Evolutionary conservation across 2,797 vertebrate species (phyloP).

Genomic region (Taenioides sp.): DNA sequence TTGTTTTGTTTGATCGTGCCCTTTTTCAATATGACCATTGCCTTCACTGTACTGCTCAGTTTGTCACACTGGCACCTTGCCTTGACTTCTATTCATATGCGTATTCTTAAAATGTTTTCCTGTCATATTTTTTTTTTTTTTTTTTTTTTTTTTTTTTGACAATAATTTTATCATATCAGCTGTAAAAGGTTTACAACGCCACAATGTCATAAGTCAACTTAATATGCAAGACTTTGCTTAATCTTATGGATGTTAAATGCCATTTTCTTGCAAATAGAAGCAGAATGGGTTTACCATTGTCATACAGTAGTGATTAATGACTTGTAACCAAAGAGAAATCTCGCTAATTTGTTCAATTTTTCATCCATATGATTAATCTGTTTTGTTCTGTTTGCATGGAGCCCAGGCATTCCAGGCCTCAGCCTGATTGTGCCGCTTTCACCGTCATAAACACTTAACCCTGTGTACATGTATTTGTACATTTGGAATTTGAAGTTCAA

Average conservation of each 20-base stretch:
- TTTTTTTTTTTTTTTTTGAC: conserved; percentile 7
- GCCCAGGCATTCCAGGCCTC: conserved; percentile 68
- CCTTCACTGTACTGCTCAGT: conserved; percentile 66
- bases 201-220: conserved; percentile 30
- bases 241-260: conserved; percentile 50
- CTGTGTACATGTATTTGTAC: not conserved
- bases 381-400: conserved; percentile 41
- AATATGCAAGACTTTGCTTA: conserved; percentile 56
- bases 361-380: conserved; percentile 60
- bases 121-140: conserved; percentile 50
- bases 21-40: conserved; percentile 57
- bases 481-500: not conserved
- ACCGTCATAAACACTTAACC: not conserved
- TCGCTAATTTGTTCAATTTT: conserved; percentile 39
- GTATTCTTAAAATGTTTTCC: conserved; percentile 61
- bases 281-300: conserved; percentile 55
- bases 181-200: conserved; percentile 40
- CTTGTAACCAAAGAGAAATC: conserved; percentile 77
- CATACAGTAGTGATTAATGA: conserved; percentile 47
- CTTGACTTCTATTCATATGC: conserved; percentile 60
- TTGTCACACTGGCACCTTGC: conserved; percentile 59
- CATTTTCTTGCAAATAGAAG: conserved; percentile 37
- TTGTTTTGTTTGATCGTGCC: conserved; percentile 50
- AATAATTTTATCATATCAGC: conserved; percentile 51
- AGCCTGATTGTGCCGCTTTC: conserved; percentile 41